A percentile compares a stretch with the other conserved stretches of the same genome.
Evolutionary conservation across 2,888 invertebrate species (phyloP).

Genomic region (Heteropelma amictum): DNA sequence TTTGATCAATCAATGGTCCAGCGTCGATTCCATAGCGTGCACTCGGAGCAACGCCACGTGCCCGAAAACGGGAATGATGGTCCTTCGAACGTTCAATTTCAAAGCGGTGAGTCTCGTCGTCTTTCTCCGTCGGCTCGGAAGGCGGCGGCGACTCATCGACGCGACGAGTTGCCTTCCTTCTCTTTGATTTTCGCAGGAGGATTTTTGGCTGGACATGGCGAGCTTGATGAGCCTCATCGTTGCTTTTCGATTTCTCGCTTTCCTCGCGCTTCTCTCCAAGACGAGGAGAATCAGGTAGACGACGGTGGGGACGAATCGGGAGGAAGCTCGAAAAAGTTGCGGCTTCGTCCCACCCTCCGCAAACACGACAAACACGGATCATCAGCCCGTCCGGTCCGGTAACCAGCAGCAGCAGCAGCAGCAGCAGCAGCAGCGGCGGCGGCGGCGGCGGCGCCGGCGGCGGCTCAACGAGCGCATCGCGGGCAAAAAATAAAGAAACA

Average conservation of each 20-base stretch:
- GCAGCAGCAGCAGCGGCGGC: too few species aligned
- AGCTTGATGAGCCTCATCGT: conserved; percentile 85
- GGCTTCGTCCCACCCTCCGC: too few species aligned
- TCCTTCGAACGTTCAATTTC: conserved; percentile 89
- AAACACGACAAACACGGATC: too few species aligned
- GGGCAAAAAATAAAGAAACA: too few species aligned
- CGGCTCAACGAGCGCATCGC: too few species aligned
- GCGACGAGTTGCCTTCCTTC: conserved; percentile 2
- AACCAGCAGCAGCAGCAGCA: too few species aligned
- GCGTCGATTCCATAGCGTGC: conserved; percentile 88
- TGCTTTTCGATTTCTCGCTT: conserved; percentile 87
- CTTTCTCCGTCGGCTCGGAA: conserved; percentile 68
- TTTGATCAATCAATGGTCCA: conserved; percentile 92
- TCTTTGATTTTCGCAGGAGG: conserved; percentile 78
- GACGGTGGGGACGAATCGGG: not conserved
- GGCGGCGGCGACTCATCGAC: too few species aligned
- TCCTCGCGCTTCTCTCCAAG: conserved; percentile 85
- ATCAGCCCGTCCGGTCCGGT: too few species aligned
- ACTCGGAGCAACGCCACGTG: conserved; percentile 87
- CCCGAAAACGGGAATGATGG: conserved; percentile 87
- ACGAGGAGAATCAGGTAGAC: conserved; percentile 82
- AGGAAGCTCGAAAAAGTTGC: not conserved
- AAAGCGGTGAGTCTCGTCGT: conserved; percentile 80
- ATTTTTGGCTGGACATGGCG: conserved; percentile 86
- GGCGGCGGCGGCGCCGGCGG: too few species aligned